Evolutionary conservation across 1,140 invertebrate species (phyloP).

Genomic region (Eulimnadia texana): DNA sequence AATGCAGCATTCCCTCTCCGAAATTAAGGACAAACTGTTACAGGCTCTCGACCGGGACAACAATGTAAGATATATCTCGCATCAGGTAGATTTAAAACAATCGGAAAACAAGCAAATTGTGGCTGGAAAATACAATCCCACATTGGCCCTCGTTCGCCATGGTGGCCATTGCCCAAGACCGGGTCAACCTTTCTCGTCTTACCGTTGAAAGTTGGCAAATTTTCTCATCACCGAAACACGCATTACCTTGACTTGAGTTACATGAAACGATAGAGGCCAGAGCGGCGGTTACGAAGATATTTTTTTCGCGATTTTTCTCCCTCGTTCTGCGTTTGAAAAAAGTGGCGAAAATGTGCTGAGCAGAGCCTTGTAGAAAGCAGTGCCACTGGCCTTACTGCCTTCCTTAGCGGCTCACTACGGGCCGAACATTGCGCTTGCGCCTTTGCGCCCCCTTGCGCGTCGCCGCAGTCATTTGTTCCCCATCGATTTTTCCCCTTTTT

Average conservation of each 20-base stretch:
- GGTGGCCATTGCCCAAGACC: not conserved
- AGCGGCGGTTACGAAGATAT: not conserved
- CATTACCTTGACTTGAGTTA: not conserved
- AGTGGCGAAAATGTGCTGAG: not conserved
- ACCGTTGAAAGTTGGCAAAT: not conserved
- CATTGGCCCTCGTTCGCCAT: not conserved
- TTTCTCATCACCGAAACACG: not conserved
- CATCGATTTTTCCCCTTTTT: not conserved
- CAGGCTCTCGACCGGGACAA: constrained; percentile 43
- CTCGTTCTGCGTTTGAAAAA: not conserved
- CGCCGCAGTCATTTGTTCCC: not conserved
- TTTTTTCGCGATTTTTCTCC: not conserved
- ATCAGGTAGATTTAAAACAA: too few relatives aligned
- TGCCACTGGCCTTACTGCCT: not conserved
- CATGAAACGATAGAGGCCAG: not conserved
- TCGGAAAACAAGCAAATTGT: too few relatives aligned
- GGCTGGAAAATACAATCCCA: too few relatives aligned
- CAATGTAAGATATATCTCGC: constrained; percentile 38
- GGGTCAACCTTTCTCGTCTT: too few relatives aligned
- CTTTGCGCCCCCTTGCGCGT: not conserved
- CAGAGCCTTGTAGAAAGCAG: not conserved
- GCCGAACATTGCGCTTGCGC: not conserved
- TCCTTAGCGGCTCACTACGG: not conserved
- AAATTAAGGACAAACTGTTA: constrained; percentile 45
- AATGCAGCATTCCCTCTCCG: constrained; percentile 38